phyloP scores from a whole-genome alignment of 2,797 vertebrate species.

The Pitangus sulphuratus region DNA sequence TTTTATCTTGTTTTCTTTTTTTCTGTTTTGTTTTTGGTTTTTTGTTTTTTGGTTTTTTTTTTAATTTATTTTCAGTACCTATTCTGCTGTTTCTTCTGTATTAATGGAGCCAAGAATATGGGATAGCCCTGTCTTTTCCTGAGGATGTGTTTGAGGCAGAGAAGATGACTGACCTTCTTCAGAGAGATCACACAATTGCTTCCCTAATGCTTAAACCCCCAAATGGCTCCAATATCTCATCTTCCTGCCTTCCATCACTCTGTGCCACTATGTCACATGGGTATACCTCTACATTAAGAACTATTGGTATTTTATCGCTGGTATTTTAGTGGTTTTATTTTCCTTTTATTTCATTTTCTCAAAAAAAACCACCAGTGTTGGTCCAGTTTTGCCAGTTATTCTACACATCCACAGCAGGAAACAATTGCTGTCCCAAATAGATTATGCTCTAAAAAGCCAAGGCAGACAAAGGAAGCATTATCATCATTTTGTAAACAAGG shows the following conservation, averaged over 20 bases:
- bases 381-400: neutral
- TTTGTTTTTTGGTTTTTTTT: neutral
- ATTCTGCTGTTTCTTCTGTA: neutral
- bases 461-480: conserved; percentile 58
- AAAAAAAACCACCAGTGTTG: neutral
- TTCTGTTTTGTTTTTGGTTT: neutral
- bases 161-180: neutral
- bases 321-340: neutral
- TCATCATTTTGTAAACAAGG: conserved; percentile 66
- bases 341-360: neutral
- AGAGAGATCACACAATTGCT: neutral
- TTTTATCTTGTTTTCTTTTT: neutral
- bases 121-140: neutral
- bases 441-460: conserved; percentile 48
- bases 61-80: neutral
- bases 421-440: conserved; percentile 44
- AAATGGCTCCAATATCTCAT: neutral
- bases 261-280: rapidly evolving
- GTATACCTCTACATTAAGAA: neutral
- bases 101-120: neutral
- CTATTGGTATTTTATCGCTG: neutral
- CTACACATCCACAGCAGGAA: conserved; percentile 10
- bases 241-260: neutral
- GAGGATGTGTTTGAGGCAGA: neutral
- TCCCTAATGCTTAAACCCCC: neutral